Conservation (phyloP, 37 sponge, comb jelly and placozoan species). For the Ianthella basta region DNA sequence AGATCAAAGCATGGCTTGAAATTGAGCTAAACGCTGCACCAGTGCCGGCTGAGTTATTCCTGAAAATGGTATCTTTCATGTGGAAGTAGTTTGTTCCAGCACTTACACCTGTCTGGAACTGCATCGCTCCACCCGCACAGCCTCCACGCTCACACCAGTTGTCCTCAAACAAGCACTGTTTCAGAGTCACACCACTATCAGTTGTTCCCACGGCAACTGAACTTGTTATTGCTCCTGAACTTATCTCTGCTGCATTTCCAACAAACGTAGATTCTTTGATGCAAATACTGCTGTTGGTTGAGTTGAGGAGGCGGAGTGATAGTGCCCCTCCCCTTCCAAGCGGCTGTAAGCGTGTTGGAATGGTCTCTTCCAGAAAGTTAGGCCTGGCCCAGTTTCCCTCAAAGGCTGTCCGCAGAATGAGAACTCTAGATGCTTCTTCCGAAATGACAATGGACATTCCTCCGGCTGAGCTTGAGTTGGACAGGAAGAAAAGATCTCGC, state of each 20-base stretch:
- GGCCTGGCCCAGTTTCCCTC: background rate
- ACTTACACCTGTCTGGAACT: background rate
- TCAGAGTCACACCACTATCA: background rate
- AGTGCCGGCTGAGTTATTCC: background rate
- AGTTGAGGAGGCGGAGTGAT: background rate
- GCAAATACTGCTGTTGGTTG: conserved; percentile 8
- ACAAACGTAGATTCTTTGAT: background rate
- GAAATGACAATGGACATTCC: background rate
- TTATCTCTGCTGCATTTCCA: background rate
- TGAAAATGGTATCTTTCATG: background rate
- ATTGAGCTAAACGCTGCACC: background rate
- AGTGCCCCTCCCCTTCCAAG: conserved; percentile 12
- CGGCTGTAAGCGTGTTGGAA: conserved; percentile 1
- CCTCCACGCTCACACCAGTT: background rate
- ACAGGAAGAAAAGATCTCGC: conserved; percentile 10
- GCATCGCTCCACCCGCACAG: conserved; percentile 2
- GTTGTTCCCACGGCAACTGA: background rate
- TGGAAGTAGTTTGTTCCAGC: background rate
- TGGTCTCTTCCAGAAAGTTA: background rate
- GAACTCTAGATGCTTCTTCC: background rate
- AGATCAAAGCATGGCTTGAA: background rate
- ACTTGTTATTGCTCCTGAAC: background rate
- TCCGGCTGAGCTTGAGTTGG: background rate
- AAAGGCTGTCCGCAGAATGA: background rate
- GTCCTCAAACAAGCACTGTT: conserved; percentile 10